Conservation (phyloP, 2,113 vertebrate genomes). For the Thamnophis sirtalis region DNA sequence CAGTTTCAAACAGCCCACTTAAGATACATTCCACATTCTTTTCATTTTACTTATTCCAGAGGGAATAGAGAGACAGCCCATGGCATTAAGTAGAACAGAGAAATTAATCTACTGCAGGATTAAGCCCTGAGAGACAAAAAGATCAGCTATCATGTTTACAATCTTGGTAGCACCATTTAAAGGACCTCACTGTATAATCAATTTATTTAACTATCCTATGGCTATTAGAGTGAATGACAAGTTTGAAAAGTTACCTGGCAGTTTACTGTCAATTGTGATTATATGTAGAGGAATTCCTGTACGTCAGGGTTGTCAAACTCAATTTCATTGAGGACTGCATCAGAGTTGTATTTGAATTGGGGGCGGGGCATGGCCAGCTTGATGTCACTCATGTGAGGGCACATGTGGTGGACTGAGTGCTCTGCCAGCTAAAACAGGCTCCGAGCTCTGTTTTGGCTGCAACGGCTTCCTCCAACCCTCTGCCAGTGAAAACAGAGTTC, state of each 20-base stretch:
- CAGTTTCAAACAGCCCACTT: neutral
- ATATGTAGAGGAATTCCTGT: neutral
- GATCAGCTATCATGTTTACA: neutral
- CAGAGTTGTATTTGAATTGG: no score
- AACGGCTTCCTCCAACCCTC: no score
- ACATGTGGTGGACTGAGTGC: no score
- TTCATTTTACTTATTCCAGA: neutral
- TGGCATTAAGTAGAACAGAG: neutral
- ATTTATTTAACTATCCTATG: neutral
- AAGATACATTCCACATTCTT: neutral
- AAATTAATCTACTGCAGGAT: neutral
- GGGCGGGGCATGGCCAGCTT: no score
- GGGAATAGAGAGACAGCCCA: neutral
- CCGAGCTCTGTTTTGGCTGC: no score
- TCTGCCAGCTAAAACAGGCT: no score
- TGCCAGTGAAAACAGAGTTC: no score
- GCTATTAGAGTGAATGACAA: neutral
- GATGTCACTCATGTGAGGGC: no score
- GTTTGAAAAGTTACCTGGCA: neutral
- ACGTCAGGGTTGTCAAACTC: no score
- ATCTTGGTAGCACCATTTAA: neutral
- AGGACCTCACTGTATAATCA: neutral
- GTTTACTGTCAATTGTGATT: neutral
- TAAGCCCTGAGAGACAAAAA: neutral
- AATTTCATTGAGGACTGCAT: no score